phyloP scores from a whole-genome alignment of 2,797 vertebrate species.

The Thalassophryne amazonica region DNA sequence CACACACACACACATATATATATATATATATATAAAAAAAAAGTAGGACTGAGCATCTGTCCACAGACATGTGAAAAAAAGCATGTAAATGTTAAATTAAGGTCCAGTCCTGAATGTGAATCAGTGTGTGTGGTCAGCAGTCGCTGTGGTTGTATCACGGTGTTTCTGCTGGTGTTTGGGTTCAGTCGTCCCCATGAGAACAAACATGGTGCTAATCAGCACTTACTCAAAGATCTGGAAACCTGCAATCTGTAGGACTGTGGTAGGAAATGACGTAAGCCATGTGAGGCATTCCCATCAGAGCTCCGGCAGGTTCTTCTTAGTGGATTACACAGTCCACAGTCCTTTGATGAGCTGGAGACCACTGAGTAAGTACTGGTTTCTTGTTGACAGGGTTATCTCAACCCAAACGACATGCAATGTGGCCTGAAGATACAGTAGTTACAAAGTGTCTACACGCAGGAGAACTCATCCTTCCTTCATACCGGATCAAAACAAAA shows the following conservation, averaged over 20 bases:
- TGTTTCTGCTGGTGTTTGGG: slow-evolving; percentile 33
- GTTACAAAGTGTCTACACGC: too few species aligned
- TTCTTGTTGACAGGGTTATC: slow-evolving; percentile 43
- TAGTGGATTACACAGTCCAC: slow-evolving; percentile 43
- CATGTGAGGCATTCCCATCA: slow-evolving; percentile 45
- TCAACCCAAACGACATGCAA: slow-evolving; percentile 47
- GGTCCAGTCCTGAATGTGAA: slow-evolving; percentile 22
- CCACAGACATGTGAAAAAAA: slow-evolving; percentile 12
- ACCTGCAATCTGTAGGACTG: slow-evolving; percentile 44
- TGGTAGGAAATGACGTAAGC: slow-evolving; percentile 33
- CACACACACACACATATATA: too few species aligned
- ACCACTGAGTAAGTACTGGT: slow-evolving; percentile 58
- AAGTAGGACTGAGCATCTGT: too few species aligned
- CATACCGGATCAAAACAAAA: too few species aligned
- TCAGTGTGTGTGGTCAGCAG: slow-evolving; percentile 40
- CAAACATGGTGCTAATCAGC: slow-evolving; percentile 38
- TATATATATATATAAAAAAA: too few species aligned
- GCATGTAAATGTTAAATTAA: slow-evolving; percentile 25
- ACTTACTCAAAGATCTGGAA: slow-evolving; percentile 16
- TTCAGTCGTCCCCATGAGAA: slow-evolving; percentile 23
- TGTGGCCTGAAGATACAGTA: slow-evolving; percentile 33
- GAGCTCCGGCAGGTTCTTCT: slow-evolving; percentile 37
- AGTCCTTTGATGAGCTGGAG: slow-evolving; percentile 41
- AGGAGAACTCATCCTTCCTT: too few species aligned
- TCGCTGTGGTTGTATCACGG: slow-evolving; percentile 25